Conservation (phyloP, 2,888 invertebrate genomes). For the Amblyjoppa proteus region DNA sequence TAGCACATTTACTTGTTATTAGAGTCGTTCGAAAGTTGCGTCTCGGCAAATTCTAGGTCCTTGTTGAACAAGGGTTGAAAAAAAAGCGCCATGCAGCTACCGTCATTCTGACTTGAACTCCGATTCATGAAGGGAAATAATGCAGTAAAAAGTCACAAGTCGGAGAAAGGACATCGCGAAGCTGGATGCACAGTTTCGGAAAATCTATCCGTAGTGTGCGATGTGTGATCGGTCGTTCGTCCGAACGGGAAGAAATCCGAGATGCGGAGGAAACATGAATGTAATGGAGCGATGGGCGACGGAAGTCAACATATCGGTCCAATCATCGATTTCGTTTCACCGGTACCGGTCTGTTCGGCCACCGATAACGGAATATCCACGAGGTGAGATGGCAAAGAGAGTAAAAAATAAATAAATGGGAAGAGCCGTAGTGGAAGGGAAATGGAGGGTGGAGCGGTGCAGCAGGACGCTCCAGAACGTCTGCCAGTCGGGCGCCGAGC, state of each 20-base stretch:
- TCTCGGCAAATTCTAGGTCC: no score
- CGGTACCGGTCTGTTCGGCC: background rate
- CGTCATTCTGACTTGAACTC: background rate
- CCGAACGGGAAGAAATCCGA: background rate
- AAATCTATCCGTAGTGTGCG: background rate
- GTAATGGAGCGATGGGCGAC: background rate
- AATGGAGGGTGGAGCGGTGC: background rate
- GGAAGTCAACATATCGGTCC: background rate
- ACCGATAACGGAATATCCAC: constrained; percentile 14
- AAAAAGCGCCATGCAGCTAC: background rate
- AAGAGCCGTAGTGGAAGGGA: background rate
- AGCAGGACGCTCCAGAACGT: background rate
- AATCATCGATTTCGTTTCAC: background rate
- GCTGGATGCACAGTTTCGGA: background rate
- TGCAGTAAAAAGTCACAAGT: background rate
- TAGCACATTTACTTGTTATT: no score
- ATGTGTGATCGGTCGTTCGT: background rate
- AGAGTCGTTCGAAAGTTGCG: no score
- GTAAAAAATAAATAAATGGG: background rate
- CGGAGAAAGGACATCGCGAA: background rate
- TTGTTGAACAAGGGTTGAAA: no score
- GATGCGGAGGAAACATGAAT: background rate
- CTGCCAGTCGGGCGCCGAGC: background rate
- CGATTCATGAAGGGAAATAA: background rate
- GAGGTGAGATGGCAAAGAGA: background rate